A percentile compares a stretch with the other conserved stretches of the same genome.
phyloP scores from a whole-genome alignment of 2,888 invertebrate species.

The Myopa testacea region DNA sequence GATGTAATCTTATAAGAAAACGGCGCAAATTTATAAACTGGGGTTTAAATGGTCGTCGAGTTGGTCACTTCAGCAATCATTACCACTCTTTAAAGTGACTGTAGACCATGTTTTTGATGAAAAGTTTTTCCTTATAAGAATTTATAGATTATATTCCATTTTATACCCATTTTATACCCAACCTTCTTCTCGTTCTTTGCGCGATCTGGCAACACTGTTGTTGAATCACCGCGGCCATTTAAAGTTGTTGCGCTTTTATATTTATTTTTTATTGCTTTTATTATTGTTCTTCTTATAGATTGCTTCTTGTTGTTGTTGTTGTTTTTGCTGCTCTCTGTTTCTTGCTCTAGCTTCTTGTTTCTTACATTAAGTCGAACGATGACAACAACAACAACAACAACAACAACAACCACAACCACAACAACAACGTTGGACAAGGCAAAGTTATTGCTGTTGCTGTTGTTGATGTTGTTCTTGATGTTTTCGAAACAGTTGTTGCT shows the following conservation, averaged over 20 bases:
- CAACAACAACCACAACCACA: no score
- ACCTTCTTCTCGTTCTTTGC: background rate
- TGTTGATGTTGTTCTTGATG: conserved; percentile 2
- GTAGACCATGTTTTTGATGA: conserved; percentile 37
- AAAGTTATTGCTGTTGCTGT: conserved; percentile 4
- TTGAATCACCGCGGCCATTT: conserved; percentile 11
- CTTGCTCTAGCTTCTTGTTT: no score
- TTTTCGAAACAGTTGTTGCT: background rate
- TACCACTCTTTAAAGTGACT: background rate
- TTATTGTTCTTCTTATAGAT: no score
- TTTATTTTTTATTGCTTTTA: background rate
- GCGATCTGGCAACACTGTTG: conserved; percentile 17
- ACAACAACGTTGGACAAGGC: no score
- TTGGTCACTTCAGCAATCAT: no score
- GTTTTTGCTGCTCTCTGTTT: background rate
- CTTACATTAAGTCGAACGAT: no score
- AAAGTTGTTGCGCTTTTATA: conserved; percentile 24
- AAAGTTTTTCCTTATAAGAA: conserved; percentile 35
- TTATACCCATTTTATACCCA: no score
- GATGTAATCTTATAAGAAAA: no score
- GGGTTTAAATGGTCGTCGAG: no score
- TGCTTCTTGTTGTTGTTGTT: background rate
- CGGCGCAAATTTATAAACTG: no score
- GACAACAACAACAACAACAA: no score
- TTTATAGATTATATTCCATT: conserved; percentile 1